These are phyloP conservation scores for Perognathus longimembris DNA, from an alignment of 2,113 vertebrate species.

Conservation along the genomic window DNA sequence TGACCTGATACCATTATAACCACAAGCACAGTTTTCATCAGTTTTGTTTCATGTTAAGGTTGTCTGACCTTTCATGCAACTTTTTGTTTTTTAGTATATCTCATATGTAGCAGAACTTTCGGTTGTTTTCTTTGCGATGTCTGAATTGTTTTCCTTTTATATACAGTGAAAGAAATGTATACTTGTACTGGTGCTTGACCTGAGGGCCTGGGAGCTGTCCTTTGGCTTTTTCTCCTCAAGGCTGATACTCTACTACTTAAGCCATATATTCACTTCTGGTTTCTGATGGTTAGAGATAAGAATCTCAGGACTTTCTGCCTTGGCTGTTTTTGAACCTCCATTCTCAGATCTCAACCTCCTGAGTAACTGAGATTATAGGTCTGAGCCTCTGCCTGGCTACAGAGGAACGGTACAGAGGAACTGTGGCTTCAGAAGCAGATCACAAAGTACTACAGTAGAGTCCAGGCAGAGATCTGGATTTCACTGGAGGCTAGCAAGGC, in stretches of 20 bases:
- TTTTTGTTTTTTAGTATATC: background rate
- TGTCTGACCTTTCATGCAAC: background rate
- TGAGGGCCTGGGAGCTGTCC: too few relatives aligned
- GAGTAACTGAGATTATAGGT: too few relatives aligned
- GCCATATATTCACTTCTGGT: too few relatives aligned
- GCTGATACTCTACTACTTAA: too few relatives aligned
- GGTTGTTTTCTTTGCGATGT: background rate
- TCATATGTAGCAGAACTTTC: background rate
- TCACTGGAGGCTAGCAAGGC: background rate
- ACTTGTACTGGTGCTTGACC: too few relatives aligned
- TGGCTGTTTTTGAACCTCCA: too few relatives aligned
- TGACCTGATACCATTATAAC: background rate
- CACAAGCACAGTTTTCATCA: background rate
- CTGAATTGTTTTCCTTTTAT: constrained; percentile 14
- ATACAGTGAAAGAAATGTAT: background rate
- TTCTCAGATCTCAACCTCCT: too few relatives aligned
- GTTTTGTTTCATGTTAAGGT: background rate
- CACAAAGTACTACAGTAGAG: background rate
- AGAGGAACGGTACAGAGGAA: too few relatives aligned
- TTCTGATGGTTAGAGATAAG: too few relatives aligned
- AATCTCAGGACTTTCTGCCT: too few relatives aligned
- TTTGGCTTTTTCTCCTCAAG: too few relatives aligned
- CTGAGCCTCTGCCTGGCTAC: too few relatives aligned
- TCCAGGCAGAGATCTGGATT: background rate
- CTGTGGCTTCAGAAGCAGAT: background rate